Evolutionary conservation across 2,113 vertebrate species (phyloP).

Genomic region (Chascanopsetta lugubris): DNA sequence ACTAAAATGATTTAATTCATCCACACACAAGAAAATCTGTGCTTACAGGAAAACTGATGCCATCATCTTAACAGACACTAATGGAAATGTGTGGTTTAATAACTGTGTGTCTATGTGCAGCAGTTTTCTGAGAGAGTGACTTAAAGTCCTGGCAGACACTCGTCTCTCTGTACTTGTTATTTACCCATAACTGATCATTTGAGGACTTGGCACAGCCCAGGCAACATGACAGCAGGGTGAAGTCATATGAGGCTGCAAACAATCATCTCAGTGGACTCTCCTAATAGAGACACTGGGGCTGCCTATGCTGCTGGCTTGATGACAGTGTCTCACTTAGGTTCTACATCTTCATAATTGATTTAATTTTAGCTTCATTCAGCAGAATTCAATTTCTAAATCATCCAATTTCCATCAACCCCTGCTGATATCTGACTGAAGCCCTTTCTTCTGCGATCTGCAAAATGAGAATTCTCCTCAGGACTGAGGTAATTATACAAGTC

Average conservation of each 20-base stretch:
- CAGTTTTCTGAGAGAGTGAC: background rate
- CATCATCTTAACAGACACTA: constrained; percentile 26
- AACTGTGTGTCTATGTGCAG: constrained; percentile 15
- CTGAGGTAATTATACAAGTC: constrained; percentile 66
- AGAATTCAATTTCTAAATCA: constrained; percentile 46
- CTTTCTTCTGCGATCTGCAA: constrained; percentile 44
- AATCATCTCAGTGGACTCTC: constrained; percentile 21
- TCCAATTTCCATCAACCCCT: constrained; percentile 37
- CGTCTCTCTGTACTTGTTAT: constrained; percentile 15
- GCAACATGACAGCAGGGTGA: constrained; percentile 20
- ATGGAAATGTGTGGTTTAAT: constrained; percentile 61
- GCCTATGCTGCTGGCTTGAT: background rate
- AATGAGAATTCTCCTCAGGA: constrained; percentile 66
- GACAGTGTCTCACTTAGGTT: constrained; percentile 1
- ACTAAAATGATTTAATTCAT: background rate
- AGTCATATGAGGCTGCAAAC: constrained; percentile 35
- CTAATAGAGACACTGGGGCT: background rate
- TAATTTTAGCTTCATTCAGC: constrained; percentile 39
- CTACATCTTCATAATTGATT: constrained; percentile 22
- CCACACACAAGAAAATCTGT: constrained; percentile 22
- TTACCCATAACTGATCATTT: constrained; percentile 37
- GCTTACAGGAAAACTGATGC: too few relatives aligned
- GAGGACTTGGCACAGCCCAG: constrained; percentile 34
- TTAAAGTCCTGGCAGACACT: background rate
- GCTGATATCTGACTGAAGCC: constrained; percentile 52